Evolutionary conservation across 2,888 invertebrate genomes (phyloP).

Genomic region (Microctonus hyperodae): DNA sequence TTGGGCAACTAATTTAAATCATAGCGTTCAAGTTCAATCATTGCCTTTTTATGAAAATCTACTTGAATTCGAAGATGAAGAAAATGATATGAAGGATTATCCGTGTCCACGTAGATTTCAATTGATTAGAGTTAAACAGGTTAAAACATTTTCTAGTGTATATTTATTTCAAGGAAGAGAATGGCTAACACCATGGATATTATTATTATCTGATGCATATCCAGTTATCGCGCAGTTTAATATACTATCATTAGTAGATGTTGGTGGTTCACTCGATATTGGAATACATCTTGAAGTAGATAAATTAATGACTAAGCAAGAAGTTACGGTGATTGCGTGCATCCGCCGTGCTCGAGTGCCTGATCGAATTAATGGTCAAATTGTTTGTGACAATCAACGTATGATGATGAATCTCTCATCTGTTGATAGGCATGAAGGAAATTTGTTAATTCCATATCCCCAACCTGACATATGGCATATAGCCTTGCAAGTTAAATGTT

Average conservation of each 20-base stretch:
- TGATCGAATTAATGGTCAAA: conserved; percentile 44
- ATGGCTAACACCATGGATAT: conserved; percentile 63
- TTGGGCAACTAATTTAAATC: conserved; percentile 38
- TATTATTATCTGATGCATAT: conserved; percentile 57
- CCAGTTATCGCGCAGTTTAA: conserved; percentile 62
- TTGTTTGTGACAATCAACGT: conserved; percentile 49
- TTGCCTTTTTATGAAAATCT: conserved; percentile 40
- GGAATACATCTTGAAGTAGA: conserved; percentile 59
- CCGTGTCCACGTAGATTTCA: conserved; percentile 61
- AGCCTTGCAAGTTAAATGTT: conserved; percentile 60
- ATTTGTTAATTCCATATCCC: conserved; percentile 63
- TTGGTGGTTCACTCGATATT: conserved; percentile 64
- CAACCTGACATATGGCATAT: conserved; percentile 64
- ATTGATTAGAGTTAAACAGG: conserved; percentile 61
- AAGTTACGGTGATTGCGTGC: conserved; percentile 55
- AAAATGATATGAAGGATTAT: conserved; percentile 42
- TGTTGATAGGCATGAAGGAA: conserved; percentile 43
- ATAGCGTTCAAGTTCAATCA: conserved; percentile 33
- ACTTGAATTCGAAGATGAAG: conserved; percentile 36
- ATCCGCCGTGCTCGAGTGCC: conserved; percentile 54
- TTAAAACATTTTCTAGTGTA: conserved; percentile 62
- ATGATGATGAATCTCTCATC: conserved; percentile 53
- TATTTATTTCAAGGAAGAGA: conserved; percentile 64
- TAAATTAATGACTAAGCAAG: conserved; percentile 49
- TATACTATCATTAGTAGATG: conserved; percentile 62